Evolutionary conservation across 2,113 vertebrate species (phyloP), one percentile per base, ranked within the genome.

Genomic region (Proterorhinus semilunaris): DNA sequence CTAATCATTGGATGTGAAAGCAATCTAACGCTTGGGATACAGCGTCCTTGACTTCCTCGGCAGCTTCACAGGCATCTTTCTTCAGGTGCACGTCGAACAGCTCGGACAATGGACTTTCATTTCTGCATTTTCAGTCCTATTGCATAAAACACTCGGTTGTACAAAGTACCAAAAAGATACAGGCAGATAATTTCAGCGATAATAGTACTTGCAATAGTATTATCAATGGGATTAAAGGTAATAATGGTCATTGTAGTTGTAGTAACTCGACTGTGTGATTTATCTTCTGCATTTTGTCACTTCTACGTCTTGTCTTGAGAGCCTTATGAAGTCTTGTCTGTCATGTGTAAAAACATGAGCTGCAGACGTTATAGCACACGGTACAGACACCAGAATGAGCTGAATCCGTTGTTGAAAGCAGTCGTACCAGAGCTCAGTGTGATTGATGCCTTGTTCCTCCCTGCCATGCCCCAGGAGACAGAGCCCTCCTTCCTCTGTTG

Each of bases 1-100:
- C 95, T 96, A 96, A 98, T 98, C 95, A 96, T 94, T 92, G 93
- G 94, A 95, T 95, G 95, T 94, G 94, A 95, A 97, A 95, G 95
- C 95, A 95, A 94, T 96, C 94, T 95, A 94, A 94, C 93, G 94
- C 95, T 93, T 94, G 93, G 91, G 89, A 94, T 93, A 91, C 91
- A 93, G 93, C 90, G 95, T 95, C 96, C 95, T 98, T 96, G 95
- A 93, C 91, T 92, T 96, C 93, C 93, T 93, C 88, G 83, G 87
- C 79, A 80, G 89, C 85, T 90, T 92, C 83, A 82, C 77, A 88
- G 83, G 88, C 66, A 83, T 87, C 78, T 91, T 66, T 72, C 65
- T 81, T 90, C 74, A 80, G 80, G 83, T 85, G 64, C 64, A 63
- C 7, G 76, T 89, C 83, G 78, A 53, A 15, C 67, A 49, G n/a